Evolutionary conservation across 2,888 invertebrate species (phyloP), one percentile per base, ranked within the genome.

Genomic region (Leptinotarsa tumamoca): DNA sequence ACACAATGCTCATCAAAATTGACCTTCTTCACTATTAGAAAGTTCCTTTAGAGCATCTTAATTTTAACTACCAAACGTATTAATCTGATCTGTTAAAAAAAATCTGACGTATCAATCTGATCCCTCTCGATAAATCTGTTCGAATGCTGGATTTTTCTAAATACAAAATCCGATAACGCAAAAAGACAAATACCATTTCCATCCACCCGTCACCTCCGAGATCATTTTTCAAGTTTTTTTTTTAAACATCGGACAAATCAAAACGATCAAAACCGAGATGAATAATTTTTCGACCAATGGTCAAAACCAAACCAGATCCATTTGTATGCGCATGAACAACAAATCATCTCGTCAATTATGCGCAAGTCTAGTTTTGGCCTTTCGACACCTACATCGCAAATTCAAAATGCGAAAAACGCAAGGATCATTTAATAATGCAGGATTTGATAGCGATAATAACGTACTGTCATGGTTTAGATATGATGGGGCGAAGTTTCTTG

Each of bases 261-360:
- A 33, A 63, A 63, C 63, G 63, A 63, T 33, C 63, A 43, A 63
- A n/a, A n/a, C n/a, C 43, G 43, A 43, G 27, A 33, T 43, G 63
- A 63, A 63, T 33, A 63, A 27, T 63, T 43, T 63, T 43, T 63
- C 63, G 63, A 63, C 63, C 63, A 63, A 63, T 63, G 63, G 63
- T 63, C 63, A 33, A 63, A 63, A 63, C 63, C n/a, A 63, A 61
- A 27, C 43, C 33, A n/a, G 2, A 43, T 27, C 33, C n/a, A 4
- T n/a, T 13, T 43, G 4, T n/a, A 43, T n/a, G 63, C 63, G 63
- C 63, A 63, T 63, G 63, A 18, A 10, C 14, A 5, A n/a, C 43
- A 63, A 43, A 63, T 43, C 4, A 23, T 61, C n/a, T 33, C 18
- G n/a, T 63, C 27, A 63, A 63, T 43, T n/a, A 63, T 63, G 63